A percentile compares a stretch with the other conserved stretches of the same genome.
Conservation (phyloP, 2,797 vertebrate genomes). For the Agapornis canus region DNA sequence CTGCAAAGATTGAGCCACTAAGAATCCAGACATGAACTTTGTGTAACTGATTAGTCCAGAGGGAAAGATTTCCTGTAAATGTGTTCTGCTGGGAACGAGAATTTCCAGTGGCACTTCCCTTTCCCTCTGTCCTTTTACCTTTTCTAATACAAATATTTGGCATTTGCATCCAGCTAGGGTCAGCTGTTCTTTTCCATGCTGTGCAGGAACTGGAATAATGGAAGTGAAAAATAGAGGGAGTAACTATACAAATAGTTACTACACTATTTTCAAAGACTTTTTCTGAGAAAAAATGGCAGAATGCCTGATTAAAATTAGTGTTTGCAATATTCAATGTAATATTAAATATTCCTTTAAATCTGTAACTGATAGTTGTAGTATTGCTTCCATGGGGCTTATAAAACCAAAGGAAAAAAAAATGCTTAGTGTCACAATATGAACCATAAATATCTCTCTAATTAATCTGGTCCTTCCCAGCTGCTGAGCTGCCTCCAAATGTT, state of each 20-base stretch:
- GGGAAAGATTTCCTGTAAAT: slow-evolving; percentile 55
- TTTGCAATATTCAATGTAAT: not conserved
- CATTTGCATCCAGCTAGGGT: slow-evolving; percentile 26
- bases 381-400: not conserved
- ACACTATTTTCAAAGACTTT: not conserved
- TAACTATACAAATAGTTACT: not conserved
- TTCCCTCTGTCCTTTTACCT: not conserved
- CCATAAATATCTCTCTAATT: not conserved
- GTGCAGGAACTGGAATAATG: not conserved
- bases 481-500: slow-evolving; percentile 15
- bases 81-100: slow-evolving; percentile 39
- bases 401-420: not conserved
- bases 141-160: not conserved
- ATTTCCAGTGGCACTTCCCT: not conserved
- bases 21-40: slow-evolving; percentile 62
- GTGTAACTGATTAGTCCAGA: slow-evolving; percentile 47
- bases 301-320: not conserved
- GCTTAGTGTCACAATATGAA: not conserved
- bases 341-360: not conserved
- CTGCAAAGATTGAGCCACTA: slow-evolving; percentile 27
- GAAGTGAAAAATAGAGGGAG: not conserved
- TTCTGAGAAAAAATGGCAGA: not conserved
- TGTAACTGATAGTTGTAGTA: not conserved
- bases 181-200: not conserved
- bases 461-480: slow-evolving; percentile 29